phyloP scores from a whole-genome alignment of 2,113 vertebrate species.

The Entosphenus tridentatus region DNA sequence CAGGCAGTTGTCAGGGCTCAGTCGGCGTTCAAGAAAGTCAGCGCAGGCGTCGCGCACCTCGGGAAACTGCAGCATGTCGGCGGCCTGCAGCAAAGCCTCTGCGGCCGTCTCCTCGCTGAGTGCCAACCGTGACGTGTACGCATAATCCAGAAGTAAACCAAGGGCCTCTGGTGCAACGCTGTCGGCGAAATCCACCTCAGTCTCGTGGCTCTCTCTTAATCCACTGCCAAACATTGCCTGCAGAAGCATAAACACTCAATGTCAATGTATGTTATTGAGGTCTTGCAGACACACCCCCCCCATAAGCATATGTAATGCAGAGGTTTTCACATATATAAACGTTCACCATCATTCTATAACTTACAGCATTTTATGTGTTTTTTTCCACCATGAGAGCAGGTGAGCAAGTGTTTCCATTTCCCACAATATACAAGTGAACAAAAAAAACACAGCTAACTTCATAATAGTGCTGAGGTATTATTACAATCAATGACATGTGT shows the following conservation, averaged over 20 bases:
- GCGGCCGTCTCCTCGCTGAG: slow-evolving; percentile 50
- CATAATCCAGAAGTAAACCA: slow-evolving; percentile 42
- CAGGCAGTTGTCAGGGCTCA: slow-evolving; percentile 41
- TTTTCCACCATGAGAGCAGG: no score
- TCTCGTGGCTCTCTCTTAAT: slow-evolving; percentile 32
- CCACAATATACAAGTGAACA: no score
- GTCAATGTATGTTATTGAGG: no score
- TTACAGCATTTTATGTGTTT: no score
- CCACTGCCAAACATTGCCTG: slow-evolving; percentile 41
- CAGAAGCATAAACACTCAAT: background rate
- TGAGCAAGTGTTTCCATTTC: no score
- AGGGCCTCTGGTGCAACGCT: slow-evolving; percentile 41
- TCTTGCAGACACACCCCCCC: no score
- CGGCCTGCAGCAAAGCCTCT: slow-evolving; percentile 39
- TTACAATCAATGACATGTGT: no score
- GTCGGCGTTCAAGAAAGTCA: slow-evolving; percentile 45
- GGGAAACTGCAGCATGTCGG: slow-evolving; percentile 52
- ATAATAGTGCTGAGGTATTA: no score
- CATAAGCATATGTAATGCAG: no score
- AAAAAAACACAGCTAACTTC: no score
- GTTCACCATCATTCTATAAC: no score
- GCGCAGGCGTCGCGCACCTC: slow-evolving; percentile 41
- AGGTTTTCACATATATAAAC: no score
- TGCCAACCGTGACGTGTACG: slow-evolving; percentile 37
- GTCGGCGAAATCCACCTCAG: slow-evolving; percentile 40